Conservation (phyloP, 2,113 vertebrate species). For the Prionailurus viverrinus region DNA sequence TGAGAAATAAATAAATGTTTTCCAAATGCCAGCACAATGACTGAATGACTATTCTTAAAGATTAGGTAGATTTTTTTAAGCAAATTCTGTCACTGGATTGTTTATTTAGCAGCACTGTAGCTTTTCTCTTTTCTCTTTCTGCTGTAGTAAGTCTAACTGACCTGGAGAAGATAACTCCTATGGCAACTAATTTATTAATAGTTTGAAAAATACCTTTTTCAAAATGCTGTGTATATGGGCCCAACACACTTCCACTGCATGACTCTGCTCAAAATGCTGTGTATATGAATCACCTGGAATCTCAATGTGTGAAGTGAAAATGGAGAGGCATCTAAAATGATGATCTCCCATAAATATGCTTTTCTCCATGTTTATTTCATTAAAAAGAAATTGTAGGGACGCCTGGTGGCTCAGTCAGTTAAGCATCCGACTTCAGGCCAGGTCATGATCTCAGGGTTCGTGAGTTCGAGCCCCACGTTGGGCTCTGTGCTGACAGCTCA, state of each 20-base stretch:
- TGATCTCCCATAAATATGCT: not conserved
- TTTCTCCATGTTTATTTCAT: not conserved
- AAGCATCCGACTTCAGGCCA: no score
- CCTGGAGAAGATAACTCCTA: not conserved
- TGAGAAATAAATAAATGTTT: constrained; percentile 26
- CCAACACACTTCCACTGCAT: no score
- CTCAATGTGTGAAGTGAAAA: not conserved
- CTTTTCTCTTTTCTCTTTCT: constrained; percentile 11
- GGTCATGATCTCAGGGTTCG: no score
- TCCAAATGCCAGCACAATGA: not conserved
- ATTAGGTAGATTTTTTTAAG: not conserved
- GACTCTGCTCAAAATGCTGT: not conserved
- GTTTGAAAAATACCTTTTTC: not conserved
- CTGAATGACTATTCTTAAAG: not conserved
- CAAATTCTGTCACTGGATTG: not conserved
- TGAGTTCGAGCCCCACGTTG: no score
- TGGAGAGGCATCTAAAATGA: not conserved
- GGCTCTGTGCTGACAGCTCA: no score
- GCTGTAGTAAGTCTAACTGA: not conserved
- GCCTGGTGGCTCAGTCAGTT: no score
- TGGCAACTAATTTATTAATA: not conserved
- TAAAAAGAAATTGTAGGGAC: no score
- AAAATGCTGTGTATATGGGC: not conserved
- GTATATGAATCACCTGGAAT: not conserved
- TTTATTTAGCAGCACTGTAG: not conserved